Percentiles rank a stretch among this genome's conserved stretches.
Conservation (phyloP, 1,140 invertebrate genomes). For the Atta colombica region DNA sequence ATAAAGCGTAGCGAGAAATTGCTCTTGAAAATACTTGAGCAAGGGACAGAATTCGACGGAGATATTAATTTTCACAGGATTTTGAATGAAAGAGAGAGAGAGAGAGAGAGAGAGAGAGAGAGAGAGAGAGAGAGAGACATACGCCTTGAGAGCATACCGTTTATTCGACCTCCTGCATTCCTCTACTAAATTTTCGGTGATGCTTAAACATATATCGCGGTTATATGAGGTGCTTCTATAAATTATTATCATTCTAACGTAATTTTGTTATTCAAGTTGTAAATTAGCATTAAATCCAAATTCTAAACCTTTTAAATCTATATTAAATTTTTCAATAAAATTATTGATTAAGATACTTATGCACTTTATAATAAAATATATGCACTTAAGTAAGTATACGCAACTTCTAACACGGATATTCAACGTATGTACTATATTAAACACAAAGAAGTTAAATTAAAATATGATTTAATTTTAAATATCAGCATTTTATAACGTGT, state of each 20-base stretch:
- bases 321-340: not conserved
- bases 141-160: not conserved
- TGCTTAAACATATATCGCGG: not conserved
- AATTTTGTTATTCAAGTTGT: not conserved
- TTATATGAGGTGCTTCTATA: not conserved
- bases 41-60: constrained; percentile 14
- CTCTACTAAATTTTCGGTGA: constrained; percentile 20
- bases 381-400: not conserved
- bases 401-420: not conserved
- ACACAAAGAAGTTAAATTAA: not conserved
- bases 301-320: not conserved
- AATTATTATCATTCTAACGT: not conserved
- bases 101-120: too few species aligned
- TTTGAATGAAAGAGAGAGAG: not conserved
- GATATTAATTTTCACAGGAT: constrained; percentile 49
- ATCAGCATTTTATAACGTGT: not conserved
- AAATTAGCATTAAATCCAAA: not conserved
- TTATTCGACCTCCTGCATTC: not conserved
- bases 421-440: not conserved
- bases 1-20: constrained; percentile 22
- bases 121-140: not conserved
- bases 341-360: not conserved
- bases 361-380: not conserved
- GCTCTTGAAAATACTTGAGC: constrained; percentile 34
- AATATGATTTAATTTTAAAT: not conserved